These are phyloP conservation scores for Eucriotettix oculatus DNA, from an alignment of 2,888 invertebrate species.

Conservation along the genomic window DNA sequence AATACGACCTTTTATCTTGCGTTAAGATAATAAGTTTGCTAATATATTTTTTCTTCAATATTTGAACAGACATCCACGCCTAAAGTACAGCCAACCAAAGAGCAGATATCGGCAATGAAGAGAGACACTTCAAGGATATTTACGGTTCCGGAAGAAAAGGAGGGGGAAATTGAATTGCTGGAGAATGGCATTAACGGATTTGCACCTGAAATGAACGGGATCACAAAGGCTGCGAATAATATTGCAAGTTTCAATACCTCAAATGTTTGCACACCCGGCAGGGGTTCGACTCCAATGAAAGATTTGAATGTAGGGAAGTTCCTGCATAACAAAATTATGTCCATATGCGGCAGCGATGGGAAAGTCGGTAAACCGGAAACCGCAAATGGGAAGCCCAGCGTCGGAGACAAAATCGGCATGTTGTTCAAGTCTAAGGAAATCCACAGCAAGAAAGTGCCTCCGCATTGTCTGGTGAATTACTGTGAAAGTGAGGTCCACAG, in stretches of 20 bases:
- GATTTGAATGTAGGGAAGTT: slow-evolving; percentile 44
- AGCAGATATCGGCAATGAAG: slow-evolving; percentile 43
- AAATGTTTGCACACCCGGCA: slow-evolving; percentile 34
- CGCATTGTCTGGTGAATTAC: background rate
- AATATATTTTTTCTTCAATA: background rate
- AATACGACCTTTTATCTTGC: background rate
- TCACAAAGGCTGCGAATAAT: slow-evolving; percentile 6
- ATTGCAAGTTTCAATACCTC: background rate
- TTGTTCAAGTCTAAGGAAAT: slow-evolving; percentile 4
- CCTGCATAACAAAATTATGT: slow-evolving; percentile 51
- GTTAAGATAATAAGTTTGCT: too few species aligned
- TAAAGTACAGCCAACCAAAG: slow-evolving; percentile 5
- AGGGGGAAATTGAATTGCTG: slow-evolving; percentile 6
- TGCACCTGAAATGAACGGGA: slow-evolving; percentile 1
- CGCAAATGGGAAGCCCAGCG: background rate
- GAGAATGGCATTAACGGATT: too few species aligned
- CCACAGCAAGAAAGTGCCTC: slow-evolving; percentile 1
- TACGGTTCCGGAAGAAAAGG: slow-evolving; percentile 65
- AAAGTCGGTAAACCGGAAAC: background rate
- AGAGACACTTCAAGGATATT: slow-evolving; percentile 65
- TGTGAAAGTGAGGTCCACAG: slow-evolving; percentile 2
- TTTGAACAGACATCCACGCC: slow-evolving; percentile 20
- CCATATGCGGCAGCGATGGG: slow-evolving; percentile 44
- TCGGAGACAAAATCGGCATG: background rate
- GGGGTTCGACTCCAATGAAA: slow-evolving; percentile 46